These are phyloP conservation scores for Unio delphinus DNA, from an alignment of 2,888 invertebrate genomes.

Conservation along the genomic window DNA sequence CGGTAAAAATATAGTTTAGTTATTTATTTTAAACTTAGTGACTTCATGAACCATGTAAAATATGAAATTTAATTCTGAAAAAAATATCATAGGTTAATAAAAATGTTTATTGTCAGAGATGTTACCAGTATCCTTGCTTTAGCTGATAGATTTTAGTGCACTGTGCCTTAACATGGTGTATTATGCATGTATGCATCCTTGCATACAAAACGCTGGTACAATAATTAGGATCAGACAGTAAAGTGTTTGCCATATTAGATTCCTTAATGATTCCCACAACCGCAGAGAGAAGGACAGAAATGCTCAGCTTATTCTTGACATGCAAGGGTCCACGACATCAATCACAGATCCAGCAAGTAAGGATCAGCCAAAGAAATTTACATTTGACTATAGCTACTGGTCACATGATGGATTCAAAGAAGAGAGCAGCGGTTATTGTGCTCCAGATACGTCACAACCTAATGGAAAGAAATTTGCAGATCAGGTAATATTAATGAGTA, in stretches of 20 bases:
- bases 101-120: no score
- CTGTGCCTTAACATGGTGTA: not conserved
- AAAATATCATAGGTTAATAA: no score
- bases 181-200: not conserved
- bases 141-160: no score
- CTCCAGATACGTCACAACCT: slow-evolving; percentile 69
- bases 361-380: slow-evolving; percentile 72
- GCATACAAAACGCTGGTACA: not conserved
- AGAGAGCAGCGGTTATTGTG: slow-evolving; percentile 71
- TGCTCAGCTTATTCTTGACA: slow-evolving; percentile 73
- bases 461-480: slow-evolving; percentile 74
- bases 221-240: not conserved
- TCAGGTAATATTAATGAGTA: slow-evolving; percentile 69
- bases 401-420: slow-evolving; percentile 75
- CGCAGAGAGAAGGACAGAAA: slow-evolving; percentile 74
- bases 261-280: slow-evolving; percentile 68
- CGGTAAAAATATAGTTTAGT: no score
- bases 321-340: slow-evolving; percentile 72
- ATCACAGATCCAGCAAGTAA: slow-evolving; percentile 72
- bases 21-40: no score
- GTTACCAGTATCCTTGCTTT: no score
- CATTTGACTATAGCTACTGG: slow-evolving; percentile 77
- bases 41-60: no score
- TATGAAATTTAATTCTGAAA: no score
- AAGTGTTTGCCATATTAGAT: not conserved